A percentile compares a stretch with the other conserved stretches of the same genome.
phyloP scores from a whole-genome alignment of 2,113 vertebrate species.

The Holacanthus passer region DNA sequence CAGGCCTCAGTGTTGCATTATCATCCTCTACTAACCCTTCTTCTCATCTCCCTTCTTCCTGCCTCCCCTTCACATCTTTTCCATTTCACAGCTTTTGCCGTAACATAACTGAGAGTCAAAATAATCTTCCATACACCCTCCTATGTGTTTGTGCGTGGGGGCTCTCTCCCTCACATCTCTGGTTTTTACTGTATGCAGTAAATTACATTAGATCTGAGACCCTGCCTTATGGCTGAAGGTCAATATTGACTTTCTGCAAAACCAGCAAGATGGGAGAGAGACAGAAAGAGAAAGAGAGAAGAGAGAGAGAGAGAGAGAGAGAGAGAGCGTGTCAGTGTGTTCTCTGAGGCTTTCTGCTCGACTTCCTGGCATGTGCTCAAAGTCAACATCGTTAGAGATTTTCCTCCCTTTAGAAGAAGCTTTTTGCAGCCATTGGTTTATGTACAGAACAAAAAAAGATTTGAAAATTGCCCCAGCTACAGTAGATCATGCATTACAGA shows the following conservation, averaged over 20 bases:
- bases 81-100: constrained; percentile 33
- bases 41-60: not conserved
- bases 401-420: constrained; percentile 51
- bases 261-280: constrained; percentile 53
- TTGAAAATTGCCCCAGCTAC: not conserved
- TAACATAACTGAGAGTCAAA: constrained; percentile 20
- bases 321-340: constrained; percentile 38
- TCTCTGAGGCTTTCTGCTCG: constrained; percentile 37
- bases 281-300: constrained; percentile 30
- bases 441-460: constrained; percentile 29
- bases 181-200: constrained; percentile 67
- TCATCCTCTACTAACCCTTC: constrained; percentile 17
- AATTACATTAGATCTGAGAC: constrained; percentile 76
- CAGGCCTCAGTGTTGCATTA: constrained; percentile 49
- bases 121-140: constrained; percentile 24
- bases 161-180: constrained; percentile 48
- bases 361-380: constrained; percentile 67
- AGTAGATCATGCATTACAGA: constrained; percentile 20
- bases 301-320: constrained; percentile 31
- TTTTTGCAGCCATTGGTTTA: constrained; percentile 45
- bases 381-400: constrained; percentile 69
- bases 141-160: not conserved
- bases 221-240: constrained; percentile 61
- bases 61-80: constrained; percentile 32
- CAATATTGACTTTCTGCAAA: constrained; percentile 81